phyloP scores from a whole-genome alignment of 2,113 vertebrate genomes.

The Prietella phreatophila region DNA sequence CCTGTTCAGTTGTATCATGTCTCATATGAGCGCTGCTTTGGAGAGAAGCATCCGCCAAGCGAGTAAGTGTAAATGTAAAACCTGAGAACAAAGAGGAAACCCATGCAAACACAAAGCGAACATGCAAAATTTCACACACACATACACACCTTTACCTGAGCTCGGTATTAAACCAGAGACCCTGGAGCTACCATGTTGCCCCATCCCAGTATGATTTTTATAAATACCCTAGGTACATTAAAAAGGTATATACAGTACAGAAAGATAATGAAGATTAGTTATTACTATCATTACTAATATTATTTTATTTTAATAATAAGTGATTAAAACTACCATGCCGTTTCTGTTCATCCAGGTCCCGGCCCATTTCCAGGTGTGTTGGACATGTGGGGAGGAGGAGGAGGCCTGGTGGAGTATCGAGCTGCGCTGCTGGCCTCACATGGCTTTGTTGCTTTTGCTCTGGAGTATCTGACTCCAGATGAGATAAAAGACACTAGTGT shows the following conservation, averaged over 20 bases:
- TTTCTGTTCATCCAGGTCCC: slow-evolving; percentile 59
- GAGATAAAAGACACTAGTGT: neutral
- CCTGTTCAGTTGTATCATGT: neutral
- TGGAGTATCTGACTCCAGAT: slow-evolving; percentile 59
- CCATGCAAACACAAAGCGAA: neutral
- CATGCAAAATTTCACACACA: neutral
- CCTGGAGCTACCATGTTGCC: neutral
- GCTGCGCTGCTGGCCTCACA: slow-evolving; percentile 67
- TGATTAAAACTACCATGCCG: neutral
- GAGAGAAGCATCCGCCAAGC: neutral
- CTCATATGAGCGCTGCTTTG: neutral
- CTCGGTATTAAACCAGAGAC: neutral
- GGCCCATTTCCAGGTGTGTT: slow-evolving; percentile 72
- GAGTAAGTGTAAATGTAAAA: neutral
- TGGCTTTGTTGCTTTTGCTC: slow-evolving; percentile 65
- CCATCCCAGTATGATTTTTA: neutral
- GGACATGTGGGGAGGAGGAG: slow-evolving; percentile 76
- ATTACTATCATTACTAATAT: neutral
- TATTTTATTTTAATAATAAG: neutral
- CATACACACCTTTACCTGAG: neutral
- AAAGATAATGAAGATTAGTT: neutral
- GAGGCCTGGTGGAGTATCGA: slow-evolving; percentile 72
- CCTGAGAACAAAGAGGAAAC: neutral
- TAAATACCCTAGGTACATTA: neutral
- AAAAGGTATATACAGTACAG: neutral